Base-by-base conservation (phyloP, 2,797 vertebrate species). In the Menidia menidia region DNA sequence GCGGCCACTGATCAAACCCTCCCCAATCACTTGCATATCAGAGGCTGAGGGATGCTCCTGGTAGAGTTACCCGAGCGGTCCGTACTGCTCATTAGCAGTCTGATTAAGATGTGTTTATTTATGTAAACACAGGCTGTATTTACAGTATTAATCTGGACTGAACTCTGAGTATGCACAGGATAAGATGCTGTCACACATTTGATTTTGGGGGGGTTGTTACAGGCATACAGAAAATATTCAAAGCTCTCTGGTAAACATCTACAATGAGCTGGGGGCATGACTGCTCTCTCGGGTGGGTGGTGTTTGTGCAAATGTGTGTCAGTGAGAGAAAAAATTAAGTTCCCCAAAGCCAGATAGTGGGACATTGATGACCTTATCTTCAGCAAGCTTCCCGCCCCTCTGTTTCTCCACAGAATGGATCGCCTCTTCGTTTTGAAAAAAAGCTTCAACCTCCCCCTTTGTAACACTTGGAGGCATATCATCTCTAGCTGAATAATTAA, bases 61-160 rank as follows among this genome's bases (percentile, higher is more conserved):
- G 82, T 58, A 25, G 50, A 81, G 86, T 62, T 61, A 80, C 85
- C 81, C 77, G 67, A 81, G 85, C 77, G 57, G 77, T 71, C 63
- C 75, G 58, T 83, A 60, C 73, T 52, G 80, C 92, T 94, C 90
- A 92, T 94, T 93, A 92, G 88, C 85, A 65, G 68, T 58, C 81
- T 50, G 73, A 93, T 88, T 90, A 90, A 82, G 80, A 81, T 59
- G 43, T 78, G 84, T 89, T 92, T 87, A 91, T 91, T 91, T 85
- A 90, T 81, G 87, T 82, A 80, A 91, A 92, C 81, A 71, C 7
- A 2, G 74, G 55, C 68, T 73, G 87, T 87, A 87, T 89, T 88
- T 90, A 75, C 72, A 80, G 64, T 64, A 82, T 73, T 86, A 79
- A 76, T 88, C 65, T 68, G 66, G 73, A 70, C 78, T 76, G 82